These are phyloP conservation scores for Itoplectis maculator DNA, from an alignment of 2,888 invertebrate species.

Conservation along the genomic window DNA sequence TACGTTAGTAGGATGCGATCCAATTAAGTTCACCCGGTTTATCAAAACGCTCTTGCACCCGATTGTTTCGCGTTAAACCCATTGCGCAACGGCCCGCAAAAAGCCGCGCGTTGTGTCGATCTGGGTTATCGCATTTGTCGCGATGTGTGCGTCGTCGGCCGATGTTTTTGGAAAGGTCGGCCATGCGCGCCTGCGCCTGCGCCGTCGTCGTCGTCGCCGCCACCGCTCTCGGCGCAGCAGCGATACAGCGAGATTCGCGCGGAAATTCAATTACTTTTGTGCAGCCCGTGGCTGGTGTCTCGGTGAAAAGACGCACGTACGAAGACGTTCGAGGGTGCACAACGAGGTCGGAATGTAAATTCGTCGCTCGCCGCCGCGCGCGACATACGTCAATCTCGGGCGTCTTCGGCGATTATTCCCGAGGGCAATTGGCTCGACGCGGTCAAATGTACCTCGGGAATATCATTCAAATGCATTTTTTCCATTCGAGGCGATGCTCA, in stretches of 20 bases:
- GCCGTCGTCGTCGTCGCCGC: too few relatives aligned
- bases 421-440: too few relatives aligned
- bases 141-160: neutral
- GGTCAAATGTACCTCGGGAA: neutral
- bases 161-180: conserved; percentile 69
- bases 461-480: neutral
- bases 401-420: neutral
- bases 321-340: conserved; percentile 29
- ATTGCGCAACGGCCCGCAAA: conserved; percentile 1
- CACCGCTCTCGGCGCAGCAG: conserved; percentile 54
- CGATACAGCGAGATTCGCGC: conserved; percentile 68
- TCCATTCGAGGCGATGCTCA: neutral
- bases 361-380: conserved; percentile 2
- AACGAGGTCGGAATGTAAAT: conserved; percentile 61
- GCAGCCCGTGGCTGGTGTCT: conserved; percentile 64
- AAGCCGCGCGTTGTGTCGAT: conserved; percentile 71
- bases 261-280: conserved; percentile 78
- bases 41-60: conserved; percentile 17
- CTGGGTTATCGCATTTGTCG: conserved; percentile 69
- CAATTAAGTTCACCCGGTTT: conserved; percentile 38
- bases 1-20: neutral
- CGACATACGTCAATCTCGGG: conserved; percentile 28
- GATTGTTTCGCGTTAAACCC: conserved; percentile 2
- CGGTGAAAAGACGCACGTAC: conserved; percentile 58
- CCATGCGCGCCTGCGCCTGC: neutral